Evolutionary conservation across 2,888 invertebrate species (phyloP).

Genomic region (Xanthia togata): DNA sequence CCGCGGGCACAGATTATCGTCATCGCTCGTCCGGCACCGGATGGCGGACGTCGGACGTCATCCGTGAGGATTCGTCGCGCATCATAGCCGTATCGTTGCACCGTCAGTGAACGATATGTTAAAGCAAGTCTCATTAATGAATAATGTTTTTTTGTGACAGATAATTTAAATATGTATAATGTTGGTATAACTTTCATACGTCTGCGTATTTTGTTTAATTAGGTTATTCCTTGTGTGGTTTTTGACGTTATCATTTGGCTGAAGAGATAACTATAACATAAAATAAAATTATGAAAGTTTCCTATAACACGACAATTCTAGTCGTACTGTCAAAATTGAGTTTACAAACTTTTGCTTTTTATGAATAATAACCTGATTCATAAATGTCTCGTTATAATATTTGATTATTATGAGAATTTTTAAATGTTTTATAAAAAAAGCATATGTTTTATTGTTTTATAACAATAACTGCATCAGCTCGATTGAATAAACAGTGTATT

Average conservation of each 20-base stretch:
- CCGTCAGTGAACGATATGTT: slow-evolving; percentile 29
- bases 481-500: slow-evolving; percentile 23
- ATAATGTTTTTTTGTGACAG: slow-evolving; percentile 7
- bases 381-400: not conserved
- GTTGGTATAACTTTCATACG: not conserved
- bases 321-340: not conserved
- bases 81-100: slow-evolving; percentile 62
- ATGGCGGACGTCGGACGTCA: slow-evolving; percentile 50
- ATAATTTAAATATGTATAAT: slow-evolving; percentile 23
- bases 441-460: no score
- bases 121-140: slow-evolving; percentile 14
- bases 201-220: not conserved
- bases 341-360: slow-evolving; percentile 10
- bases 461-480: not conserved
- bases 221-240: not conserved
- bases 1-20: slow-evolving; percentile 68
- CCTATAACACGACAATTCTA: not conserved
- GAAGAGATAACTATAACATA: not conserved
- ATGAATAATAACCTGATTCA: slow-evolving; percentile 11
- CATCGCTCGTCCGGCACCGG: slow-evolving; percentile 53
- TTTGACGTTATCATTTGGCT: not conserved
- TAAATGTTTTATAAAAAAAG: not conserved
- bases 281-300: slow-evolving; percentile 20
- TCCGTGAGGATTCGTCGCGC: slow-evolving; percentile 52
- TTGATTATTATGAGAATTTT: not conserved